Evolutionary conservation across 2,797 vertebrate species (phyloP).

Genomic region (Columba guinea): DNA sequence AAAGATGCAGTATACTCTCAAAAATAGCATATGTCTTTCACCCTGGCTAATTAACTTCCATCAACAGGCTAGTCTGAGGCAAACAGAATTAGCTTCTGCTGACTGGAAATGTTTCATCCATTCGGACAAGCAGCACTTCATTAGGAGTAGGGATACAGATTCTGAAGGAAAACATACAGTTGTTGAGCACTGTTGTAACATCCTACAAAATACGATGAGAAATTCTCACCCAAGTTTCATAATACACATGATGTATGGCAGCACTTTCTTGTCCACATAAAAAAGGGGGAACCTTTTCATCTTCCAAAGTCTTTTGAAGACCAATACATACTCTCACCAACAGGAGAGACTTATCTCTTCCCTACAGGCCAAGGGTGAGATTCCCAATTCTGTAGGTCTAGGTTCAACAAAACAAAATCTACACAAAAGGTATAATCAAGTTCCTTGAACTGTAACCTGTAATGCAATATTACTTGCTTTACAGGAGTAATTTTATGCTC

Average conservation of each 20-base stretch:
- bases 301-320: neutral
- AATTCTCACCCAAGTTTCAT: neutral
- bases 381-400: neutral
- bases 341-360: neutral
- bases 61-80: neutral
- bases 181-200: neutral
- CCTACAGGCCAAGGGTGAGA: neutral
- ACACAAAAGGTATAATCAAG: neutral
- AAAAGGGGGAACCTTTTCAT: neutral
- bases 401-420: neutral
- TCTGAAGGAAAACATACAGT: neutral
- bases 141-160: neutral
- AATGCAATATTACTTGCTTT: neutral
- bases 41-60: neutral
- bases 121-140: neutral
- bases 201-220: fast-evolving
- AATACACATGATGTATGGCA: neutral
- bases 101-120: neutral
- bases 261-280: neutral
- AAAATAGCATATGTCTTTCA: neutral
- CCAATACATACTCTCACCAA: too few relatives aligned
- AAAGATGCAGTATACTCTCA: neutral
- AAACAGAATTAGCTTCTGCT: neutral
- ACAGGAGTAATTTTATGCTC: neutral
- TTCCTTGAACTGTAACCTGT: neutral